Percentiles rank a stretch among this genome's conserved stretches.
Conservation (phyloP, 2,888 invertebrate species). For the Rosalia funebris region DNA sequence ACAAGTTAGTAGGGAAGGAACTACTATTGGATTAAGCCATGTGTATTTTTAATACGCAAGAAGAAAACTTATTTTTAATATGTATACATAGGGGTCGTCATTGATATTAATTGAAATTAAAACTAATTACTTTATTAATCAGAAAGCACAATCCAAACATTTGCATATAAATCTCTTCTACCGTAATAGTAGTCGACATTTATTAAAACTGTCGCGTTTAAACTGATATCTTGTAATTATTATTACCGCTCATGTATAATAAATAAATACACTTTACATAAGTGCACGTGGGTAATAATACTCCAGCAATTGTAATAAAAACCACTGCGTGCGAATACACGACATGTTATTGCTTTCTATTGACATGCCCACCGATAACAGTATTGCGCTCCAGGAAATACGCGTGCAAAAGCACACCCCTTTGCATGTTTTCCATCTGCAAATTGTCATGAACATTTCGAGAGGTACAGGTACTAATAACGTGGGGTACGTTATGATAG, state of each 20-base stretch:
- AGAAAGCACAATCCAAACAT: background rate
- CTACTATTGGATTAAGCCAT: too few relatives aligned
- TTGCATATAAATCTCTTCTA: conserved; percentile 1
- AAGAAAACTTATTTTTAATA: too few relatives aligned
- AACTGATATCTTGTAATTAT: conserved; percentile 13
- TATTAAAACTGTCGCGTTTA: conserved; percentile 1
- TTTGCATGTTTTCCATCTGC: conserved; percentile 34
- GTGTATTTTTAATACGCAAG: too few relatives aligned
- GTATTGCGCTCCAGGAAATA: conserved; percentile 6
- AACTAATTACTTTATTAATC: background rate
- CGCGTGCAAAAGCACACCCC: conserved; percentile 22
- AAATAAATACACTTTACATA: conserved; percentile 12
- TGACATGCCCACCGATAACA: conserved; percentile 12
- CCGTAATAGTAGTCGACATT: background rate
- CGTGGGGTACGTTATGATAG: conserved; percentile 14
- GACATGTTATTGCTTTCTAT: conserved; percentile 24
- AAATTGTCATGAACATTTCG: conserved; percentile 37
- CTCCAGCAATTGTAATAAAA: conserved; percentile 10
- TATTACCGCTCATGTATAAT: conserved; percentile 5
- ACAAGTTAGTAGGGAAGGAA: too few relatives aligned
- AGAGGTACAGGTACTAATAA: conserved; percentile 25
- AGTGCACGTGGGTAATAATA: conserved; percentile 11
- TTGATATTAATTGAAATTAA: background rate
- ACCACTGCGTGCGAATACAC: conserved; percentile 13
- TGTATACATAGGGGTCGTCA: too few relatives aligned